phyloP scores from a whole-genome alignment of 2,888 invertebrate genomes.

The Tinea semifulvella region DNA sequence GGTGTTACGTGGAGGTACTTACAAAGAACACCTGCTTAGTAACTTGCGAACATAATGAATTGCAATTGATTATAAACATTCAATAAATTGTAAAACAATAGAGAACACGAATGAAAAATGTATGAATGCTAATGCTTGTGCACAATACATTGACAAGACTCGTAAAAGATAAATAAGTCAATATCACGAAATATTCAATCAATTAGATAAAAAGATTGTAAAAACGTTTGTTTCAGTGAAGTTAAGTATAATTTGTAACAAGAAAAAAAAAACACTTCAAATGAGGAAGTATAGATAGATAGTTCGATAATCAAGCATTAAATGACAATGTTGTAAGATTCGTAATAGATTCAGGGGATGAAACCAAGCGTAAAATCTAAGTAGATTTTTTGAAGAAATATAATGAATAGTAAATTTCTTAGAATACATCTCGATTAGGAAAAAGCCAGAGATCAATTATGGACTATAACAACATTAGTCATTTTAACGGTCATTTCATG shows the following conservation, averaged over 20 bases:
- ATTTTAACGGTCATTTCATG: constrained; percentile 1
- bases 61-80: background rate
- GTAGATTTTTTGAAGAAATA: background rate
- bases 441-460: background rate
- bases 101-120: background rate
- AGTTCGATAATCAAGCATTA: background rate
- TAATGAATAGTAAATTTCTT: too few relatives aligned
- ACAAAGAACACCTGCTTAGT: constrained; percentile 10
- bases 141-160: too few relatives aligned
- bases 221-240: background rate
- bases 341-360: background rate
- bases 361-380: constrained; percentile 3
- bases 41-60: too few relatives aligned
- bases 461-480: background rate
- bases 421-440: background rate
- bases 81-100: background rate
- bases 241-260: background rate
- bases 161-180: background rate
- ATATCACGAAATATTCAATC: background rate
- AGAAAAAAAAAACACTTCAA: too few relatives aligned
- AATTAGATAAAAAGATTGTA: background rate
- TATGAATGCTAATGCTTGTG: background rate
- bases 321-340: constrained; percentile 4
- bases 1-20: background rate
- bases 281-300: too few relatives aligned